Base-by-base conservation (phyloP, 2,888 invertebrate genomes). In the Nomada goodeniana region DNA sequence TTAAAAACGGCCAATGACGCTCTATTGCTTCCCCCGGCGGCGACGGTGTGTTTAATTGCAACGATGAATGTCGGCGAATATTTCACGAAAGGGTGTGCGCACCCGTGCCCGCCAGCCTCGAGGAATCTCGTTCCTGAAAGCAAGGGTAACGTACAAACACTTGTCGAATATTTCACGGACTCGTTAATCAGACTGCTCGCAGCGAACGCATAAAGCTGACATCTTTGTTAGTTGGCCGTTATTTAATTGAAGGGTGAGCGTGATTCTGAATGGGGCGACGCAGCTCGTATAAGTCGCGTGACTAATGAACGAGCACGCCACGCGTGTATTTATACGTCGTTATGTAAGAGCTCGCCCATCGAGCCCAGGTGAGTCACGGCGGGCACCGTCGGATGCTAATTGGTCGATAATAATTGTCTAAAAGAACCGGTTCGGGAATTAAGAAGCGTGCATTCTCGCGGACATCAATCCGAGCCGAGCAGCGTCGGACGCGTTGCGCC, bases 381-480 rank as follows among this genome's bases (percentile, higher is more conserved):
- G 36, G 42, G 47, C 53, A 5, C 61, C 52, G 26, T 11, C 53
- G 64, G 61, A 78, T 83, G 75, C 79, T 76, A 83, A 83, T 83
- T 71, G 79, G 67, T 47, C 72, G 61, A 74, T 67, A 65, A 75
- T 76, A 84, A 83, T 80, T 79, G 68, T 74, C 71, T 59, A 74
- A 70, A 67, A 57, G 74, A 80, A 84, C 84, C 84, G 84, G 84
- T 83, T 64, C 65, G 63, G 13, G 55, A 74, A 70, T 79, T 74
- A 57, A 73, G 36, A 50, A 55, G 29, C 55, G 50, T 52, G 26
- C 42, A 67, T 29, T 23, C 36, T 15, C 13, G 59, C 26, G 47
- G 59, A 13, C 55, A 67, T 67, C 50, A 63, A 71, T 60, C 29
- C 63, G n/a, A 10, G 64, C 20, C 53, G 13, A 47, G 44, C 15